phyloP scores from a whole-genome alignment of 2,113 vertebrate genomes.

The Orthonyx spaldingii region DNA sequence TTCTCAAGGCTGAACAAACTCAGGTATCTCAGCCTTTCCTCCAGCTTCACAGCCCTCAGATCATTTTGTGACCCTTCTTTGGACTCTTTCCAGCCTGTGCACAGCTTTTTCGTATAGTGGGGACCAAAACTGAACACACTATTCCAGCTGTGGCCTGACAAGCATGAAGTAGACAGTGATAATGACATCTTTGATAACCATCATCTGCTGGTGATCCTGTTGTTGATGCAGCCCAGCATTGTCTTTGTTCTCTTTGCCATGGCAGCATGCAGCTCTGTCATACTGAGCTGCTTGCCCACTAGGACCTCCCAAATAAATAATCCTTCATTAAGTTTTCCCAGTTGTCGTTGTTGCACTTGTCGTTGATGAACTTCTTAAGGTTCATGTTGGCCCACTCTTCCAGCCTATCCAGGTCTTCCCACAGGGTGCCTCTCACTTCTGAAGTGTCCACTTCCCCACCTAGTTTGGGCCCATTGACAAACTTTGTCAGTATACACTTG shows the following conservation, averaged over 20 bases:
- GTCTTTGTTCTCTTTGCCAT: background rate
- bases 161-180: background rate
- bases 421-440: background rate
- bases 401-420: background rate
- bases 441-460: background rate
- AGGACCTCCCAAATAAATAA: background rate
- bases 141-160: background rate
- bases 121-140: background rate
- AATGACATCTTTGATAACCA: background rate
- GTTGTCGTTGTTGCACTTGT: background rate
- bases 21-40: background rate
- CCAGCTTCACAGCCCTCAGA: background rate
- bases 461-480: background rate
- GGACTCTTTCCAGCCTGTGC: background rate
- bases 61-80: background rate
- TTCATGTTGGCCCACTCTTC: background rate
- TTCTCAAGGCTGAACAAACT: background rate
- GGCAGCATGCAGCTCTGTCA: accelerated
- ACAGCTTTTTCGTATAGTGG: background rate
- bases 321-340: background rate
- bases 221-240: background rate
- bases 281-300: background rate
- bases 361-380: background rate
- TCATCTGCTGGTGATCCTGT: background rate
- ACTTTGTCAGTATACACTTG: background rate